These are phyloP conservation scores for Andrena bicolor DNA, from an alignment of 2,888 invertebrate species.

Conservation along the genomic window DNA sequence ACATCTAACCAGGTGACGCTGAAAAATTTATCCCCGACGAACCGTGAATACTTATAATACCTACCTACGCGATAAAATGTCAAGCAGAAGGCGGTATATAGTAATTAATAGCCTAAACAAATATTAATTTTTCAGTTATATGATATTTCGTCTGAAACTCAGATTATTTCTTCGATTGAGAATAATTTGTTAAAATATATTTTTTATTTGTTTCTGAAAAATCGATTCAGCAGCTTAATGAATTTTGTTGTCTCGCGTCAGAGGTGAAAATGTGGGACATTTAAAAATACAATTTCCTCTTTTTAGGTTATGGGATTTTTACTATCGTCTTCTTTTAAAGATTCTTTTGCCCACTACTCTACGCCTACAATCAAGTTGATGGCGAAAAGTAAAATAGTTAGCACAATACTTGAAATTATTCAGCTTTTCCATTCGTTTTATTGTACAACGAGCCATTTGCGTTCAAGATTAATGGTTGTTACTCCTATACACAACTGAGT, in stretches of 20 bases:
- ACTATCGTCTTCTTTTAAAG: too few relatives aligned
- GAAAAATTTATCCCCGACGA: slow-evolving; percentile 26
- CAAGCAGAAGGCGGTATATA: neutral
- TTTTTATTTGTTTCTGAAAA: too few relatives aligned
- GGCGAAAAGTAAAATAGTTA: neutral
- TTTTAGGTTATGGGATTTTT: too few relatives aligned
- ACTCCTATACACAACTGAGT: slow-evolving; percentile 14
- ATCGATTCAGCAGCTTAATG: too few relatives aligned
- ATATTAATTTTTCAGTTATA: neutral
- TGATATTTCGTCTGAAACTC: neutral
- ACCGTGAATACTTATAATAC: slow-evolving; percentile 35
- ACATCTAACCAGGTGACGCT: slow-evolving; percentile 1
- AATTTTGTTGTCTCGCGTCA: too few relatives aligned
- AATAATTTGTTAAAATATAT: neutral
- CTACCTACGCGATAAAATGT: neutral
- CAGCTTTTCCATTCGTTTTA: slow-evolving; percentile 16
- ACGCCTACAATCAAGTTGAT: neutral
- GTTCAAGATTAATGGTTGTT: slow-evolving; percentile 37
- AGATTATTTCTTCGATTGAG: neutral
- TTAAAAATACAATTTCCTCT: too few relatives aligned
- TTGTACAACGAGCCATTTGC: slow-evolving; percentile 37
- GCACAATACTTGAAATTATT: neutral
- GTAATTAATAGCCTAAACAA: neutral
- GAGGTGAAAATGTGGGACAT: too few relatives aligned
- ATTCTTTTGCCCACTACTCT: too few relatives aligned